Base-by-base conservation (phyloP, 2,888 invertebrate species). In the Drosophila infuscata region DNA sequence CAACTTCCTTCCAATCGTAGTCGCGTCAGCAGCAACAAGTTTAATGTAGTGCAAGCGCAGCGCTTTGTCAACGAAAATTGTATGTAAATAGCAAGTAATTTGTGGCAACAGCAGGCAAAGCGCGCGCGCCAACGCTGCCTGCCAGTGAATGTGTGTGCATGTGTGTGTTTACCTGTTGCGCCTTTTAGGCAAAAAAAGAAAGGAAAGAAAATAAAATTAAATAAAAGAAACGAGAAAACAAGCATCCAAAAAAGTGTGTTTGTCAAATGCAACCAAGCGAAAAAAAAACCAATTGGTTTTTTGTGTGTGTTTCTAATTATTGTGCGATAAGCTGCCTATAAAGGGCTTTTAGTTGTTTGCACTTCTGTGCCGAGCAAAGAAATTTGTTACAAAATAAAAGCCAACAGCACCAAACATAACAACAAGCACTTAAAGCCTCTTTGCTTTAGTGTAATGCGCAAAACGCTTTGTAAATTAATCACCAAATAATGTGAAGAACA, bases 321-420 rank as follows among this genome's bases (percentile, higher is more conserved):
- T 79, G 59, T 62, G 63, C 68, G 87, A 79, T 88, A 88, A 86
- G 82, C 82, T 76, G 74, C 64, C 60, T 71, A 66, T 60, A 77
- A 72, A 75, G 72, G 72, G 72, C 71, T 70, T 78, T 76, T 74
- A 69, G 66, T 77, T 82, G 70, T 62, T 64, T 70, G 53, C 33
- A 43, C 66, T 71, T 68, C 65, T 49, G 72, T 73, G 73, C 38
- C 61, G 58, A 59, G 51, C 68, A 69, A 66, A 56, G 62, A 79
- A 83, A 81, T 75, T 32, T 56, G 56, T 78, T 85, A 62, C 68
- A 69, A 75, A 72, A 65, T 72, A 70, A 79, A 64, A 52, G 43
- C 2, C 17, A 36, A 25, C 69, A 71, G 43, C 57, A 69, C 54
- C 25, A 56, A 51, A 48, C 53, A 69, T 15, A 36, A 32, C 46